phyloP scores from a whole-genome alignment of 2,113 vertebrate species.

The Ammodytes marinus region DNA sequence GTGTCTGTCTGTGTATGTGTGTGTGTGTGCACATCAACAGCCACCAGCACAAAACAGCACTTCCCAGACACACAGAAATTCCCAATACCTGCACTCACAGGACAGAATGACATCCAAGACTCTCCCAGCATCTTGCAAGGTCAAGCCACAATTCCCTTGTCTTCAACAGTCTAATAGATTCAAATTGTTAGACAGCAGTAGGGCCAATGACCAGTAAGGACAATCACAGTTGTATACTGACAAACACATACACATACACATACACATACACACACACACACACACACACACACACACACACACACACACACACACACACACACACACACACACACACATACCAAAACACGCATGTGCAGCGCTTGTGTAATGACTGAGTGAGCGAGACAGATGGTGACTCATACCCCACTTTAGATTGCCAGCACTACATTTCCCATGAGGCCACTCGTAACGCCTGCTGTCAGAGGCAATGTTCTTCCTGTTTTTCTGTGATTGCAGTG shows the following conservation, averaged over 20 bases:
- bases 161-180: conserved; percentile 51
- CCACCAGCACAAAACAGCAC: conserved; percentile 17
- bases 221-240: conserved; percentile 35
- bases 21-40: conserved; percentile 31
- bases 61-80: conserved; percentile 20
- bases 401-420: conserved; percentile 75
- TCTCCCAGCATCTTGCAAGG: conserved; percentile 59
- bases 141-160: conserved; percentile 59
- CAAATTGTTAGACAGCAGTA: conserved; percentile 30
- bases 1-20: conserved; percentile 13
- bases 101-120: conserved; percentile 31
- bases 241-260: conserved; percentile 22
- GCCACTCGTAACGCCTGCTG: conserved; percentile 76
- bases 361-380: conserved; percentile 65
- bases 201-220: conserved; percentile 33
- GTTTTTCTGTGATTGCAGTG: conserved; percentile 76
- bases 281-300: conserved; percentile 22
- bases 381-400: conserved; percentile 81
- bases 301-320: conserved; percentile 15
- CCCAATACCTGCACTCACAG: conserved; percentile 12
- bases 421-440: conserved; percentile 86
- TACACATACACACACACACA: conserved; percentile 18
- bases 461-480: conserved; percentile 81
- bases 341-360: conserved; percentile 40
- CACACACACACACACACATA: conserved; percentile 21